These are phyloP conservation scores for Drosophila kanekoi DNA, from an alignment of 2,888 invertebrate species.

Conservation along the genomic window DNA sequence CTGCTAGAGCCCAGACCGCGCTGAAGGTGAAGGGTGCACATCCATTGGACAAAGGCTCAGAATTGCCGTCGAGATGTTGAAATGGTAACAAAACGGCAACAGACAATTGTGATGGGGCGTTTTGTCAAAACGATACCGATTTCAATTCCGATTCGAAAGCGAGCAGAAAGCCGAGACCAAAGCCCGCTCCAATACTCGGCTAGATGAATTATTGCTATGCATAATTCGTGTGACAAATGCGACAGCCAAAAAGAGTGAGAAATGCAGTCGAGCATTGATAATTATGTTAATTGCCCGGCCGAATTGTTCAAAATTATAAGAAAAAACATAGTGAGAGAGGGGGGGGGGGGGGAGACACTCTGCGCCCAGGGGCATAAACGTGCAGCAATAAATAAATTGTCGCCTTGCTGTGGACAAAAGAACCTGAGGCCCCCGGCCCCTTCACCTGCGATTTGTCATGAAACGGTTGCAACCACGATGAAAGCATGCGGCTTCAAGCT, in stretches of 20 bases:
- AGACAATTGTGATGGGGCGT: slow-evolving; percentile 28
- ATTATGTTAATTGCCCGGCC: slow-evolving; percentile 70
- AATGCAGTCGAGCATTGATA: slow-evolving; percentile 70
- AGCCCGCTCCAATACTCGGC: slow-evolving; percentile 6
- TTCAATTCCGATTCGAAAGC: slow-evolving; percentile 72
- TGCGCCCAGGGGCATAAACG: slow-evolving; percentile 27
- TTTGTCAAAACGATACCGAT: slow-evolving; percentile 54
- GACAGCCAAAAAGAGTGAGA: slow-evolving; percentile 45
- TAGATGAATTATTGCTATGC: slow-evolving; percentile 53
- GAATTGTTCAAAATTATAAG: slow-evolving; percentile 49
- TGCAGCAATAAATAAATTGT: slow-evolving; percentile 56
- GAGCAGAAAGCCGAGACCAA: slow-evolving; percentile 48
- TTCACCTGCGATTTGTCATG: neutral
- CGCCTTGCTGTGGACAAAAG: slow-evolving; percentile 40
- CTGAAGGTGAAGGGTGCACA: slow-evolving; percentile 62
- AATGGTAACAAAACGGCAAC: slow-evolving; percentile 59
- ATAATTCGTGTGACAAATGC: slow-evolving; percentile 79
- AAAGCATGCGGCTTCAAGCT: slow-evolving; percentile 33
- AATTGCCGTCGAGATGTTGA: slow-evolving; percentile 52
- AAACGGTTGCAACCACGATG: slow-evolving; percentile 32
- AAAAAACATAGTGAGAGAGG: neutral
- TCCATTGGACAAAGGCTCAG: slow-evolving; percentile 27
- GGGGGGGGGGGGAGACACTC: neutral
- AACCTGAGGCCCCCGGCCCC: neutral
- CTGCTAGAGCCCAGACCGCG: neutral